Evolutionary conservation across 2,888 invertebrate genomes (phyloP).

Genomic region (Pristionchus japonicus): DNA sequence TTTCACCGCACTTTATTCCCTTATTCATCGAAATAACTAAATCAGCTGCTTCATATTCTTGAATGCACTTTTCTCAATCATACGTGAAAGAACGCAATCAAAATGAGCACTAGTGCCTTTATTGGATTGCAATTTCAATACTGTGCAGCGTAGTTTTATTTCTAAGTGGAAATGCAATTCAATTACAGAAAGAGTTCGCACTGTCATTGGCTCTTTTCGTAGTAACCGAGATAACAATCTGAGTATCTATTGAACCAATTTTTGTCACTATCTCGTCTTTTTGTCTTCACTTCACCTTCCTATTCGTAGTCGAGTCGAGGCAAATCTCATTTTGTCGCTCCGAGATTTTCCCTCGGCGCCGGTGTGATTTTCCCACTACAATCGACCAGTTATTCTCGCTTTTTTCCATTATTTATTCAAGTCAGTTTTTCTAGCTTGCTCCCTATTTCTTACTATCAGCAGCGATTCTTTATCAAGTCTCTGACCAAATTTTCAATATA

Average conservation of each 20-base stretch:
- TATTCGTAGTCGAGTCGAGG: neutral
- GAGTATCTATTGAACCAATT: too few species aligned
- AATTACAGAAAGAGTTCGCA: neutral
- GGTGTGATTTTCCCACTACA: constrained; percentile 1
- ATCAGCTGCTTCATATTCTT: too few species aligned
- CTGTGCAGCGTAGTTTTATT: neutral
- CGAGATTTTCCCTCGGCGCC: neutral
- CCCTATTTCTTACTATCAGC: neutral
- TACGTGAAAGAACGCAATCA: too few species aligned
- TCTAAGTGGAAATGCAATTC: neutral
- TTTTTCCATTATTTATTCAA: neutral
- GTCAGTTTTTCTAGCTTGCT: neutral
- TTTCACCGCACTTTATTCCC: neutral
- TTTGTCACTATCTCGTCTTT: too few species aligned
- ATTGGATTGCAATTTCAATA: neutral
- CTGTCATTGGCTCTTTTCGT: neutral
- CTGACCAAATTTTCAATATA: too few species aligned
- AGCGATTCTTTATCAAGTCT: neutral
- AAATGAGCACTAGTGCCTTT: neutral
- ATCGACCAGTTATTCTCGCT: neutral
- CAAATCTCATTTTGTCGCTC: neutral
- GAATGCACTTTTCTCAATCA: too few species aligned
- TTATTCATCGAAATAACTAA: too few species aligned
- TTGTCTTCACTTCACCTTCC: too few species aligned
- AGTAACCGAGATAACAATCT: too few species aligned